Percentiles rank a stretch among this genome's conserved stretches.
phyloP scores from a whole-genome alignment of 2,797 vertebrate species.

The Pyrrhura leucotis region DNA sequence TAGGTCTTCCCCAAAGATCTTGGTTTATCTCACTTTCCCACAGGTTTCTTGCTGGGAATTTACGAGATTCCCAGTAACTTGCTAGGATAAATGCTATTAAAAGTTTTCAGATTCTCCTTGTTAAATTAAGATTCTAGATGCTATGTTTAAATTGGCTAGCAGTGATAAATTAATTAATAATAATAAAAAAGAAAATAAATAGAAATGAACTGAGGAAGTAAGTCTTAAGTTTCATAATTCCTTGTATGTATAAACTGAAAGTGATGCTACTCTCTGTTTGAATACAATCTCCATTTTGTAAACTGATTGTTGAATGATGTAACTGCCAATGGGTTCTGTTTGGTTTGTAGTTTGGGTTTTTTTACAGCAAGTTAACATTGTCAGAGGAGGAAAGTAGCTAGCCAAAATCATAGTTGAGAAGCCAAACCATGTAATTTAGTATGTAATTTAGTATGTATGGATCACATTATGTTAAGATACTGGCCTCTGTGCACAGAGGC shows the following conservation, averaged over 20 bases:
- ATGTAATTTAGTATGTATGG: not conserved
- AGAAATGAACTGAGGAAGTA: not conserved
- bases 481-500: not conserved
- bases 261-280: not conserved
- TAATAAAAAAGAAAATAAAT: not conserved
- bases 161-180: not conserved
- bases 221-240: not conserved
- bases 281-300: not conserved
- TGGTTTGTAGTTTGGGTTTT: not conserved
- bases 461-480: not conserved
- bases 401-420: not conserved
- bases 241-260: not conserved
- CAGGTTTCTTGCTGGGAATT: slow-evolving; percentile 53
- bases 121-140: slow-evolving; percentile 30
- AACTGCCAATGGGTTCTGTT: not conserved
- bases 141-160: slow-evolving; percentile 6
- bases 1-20: slow-evolving; percentile 25
- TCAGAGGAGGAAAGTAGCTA: not conserved
- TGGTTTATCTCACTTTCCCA: slow-evolving; percentile 40
- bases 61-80: not conserved
- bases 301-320: not conserved
- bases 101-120: slow-evolving; percentile 51
- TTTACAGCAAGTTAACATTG: not conserved
- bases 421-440: not conserved
- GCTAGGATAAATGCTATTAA: slow-evolving; percentile 29